Base-by-base conservation (phyloP, 2,888 invertebrate genomes). In the Ectemnius cavifrons region DNA sequence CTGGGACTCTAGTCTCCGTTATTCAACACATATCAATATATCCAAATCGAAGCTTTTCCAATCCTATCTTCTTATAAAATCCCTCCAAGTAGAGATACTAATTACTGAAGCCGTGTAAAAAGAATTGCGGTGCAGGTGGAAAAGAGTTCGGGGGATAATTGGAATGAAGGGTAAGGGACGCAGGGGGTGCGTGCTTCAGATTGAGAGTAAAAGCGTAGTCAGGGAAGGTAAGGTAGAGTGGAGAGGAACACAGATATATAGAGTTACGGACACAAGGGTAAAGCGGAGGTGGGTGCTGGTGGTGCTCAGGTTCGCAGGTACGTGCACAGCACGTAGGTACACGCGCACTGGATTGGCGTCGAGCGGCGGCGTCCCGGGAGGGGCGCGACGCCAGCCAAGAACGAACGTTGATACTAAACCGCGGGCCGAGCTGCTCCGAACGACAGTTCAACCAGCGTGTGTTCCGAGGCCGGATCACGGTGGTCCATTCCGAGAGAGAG, bases 341-440 rank as follows among this genome's bases (percentile, higher is more conserved):
- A 85, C 83, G 87, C 85, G 87, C 86, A 88, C 84, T 87, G 87
- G 87, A 87, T 88, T 85, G 80, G 85, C 84, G 86, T 85, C 85
- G 85, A 37, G 37, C 37, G 74, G 82, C 81, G 84, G 83, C 81
- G 83, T 83, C 85, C 82, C 84, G 84, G 87, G 85, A 86, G 85
- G 85, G 86, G 87, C 84, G 85, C 84, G 82, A 86, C 82, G 85
- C 82, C 80, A 81, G 83, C 79, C 81, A 85, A 84, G 86, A 86
- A 88, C 87, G 86, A 83, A 86, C 86, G 85, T 83, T 85, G 86
- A 86, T 88, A 86, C 85, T 86, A 87, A 87, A 88, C 86, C 86
- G 87, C 84, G 85, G 81, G 80, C 81, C 83, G 82, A 85, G 84
- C 83, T 81, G 85, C 87, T 87, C 77, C 77, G 85, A 83, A 85